Conservation (phyloP, 2,888 invertebrate species). For the Auanema sp. region DNA sequence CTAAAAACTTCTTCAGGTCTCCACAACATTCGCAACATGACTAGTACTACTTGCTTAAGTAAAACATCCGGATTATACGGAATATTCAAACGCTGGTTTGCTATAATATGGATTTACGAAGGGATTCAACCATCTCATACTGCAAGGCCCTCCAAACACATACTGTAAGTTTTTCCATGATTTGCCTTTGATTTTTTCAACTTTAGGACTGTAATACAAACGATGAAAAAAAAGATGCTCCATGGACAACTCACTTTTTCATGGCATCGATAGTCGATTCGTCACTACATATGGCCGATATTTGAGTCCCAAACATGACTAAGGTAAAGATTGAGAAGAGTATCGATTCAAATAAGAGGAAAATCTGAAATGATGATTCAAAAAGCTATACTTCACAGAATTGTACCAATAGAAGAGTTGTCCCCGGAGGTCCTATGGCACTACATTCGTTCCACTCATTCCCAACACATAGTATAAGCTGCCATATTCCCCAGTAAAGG, state of each 20-base stretch:
- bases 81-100: constrained; percentile 80
- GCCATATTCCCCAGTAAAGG: constrained; percentile 84
- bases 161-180: constrained; percentile 67
- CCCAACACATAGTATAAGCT: constrained; percentile 88
- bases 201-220: not conserved
- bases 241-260: constrained; percentile 26
- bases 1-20: too few relatives aligned
- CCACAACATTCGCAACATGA: too few relatives aligned
- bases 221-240: not conserved
- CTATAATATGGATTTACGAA: constrained; percentile 75
- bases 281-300: constrained; percentile 96
- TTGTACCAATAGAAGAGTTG: constrained; percentile 79
- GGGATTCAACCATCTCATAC: constrained; percentile 90
- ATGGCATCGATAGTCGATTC: constrained; percentile 76
- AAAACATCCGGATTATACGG: constrained; percentile 72
- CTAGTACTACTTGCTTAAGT: too few relatives aligned
- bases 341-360: constrained; percentile 88
- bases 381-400: too few relatives aligned
- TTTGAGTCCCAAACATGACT: constrained; percentile 90
- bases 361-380: constrained; percentile 68
- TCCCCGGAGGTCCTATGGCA: constrained; percentile 89
- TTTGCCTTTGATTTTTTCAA: constrained; percentile 26
- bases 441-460: constrained; percentile 74
- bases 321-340: constrained; percentile 95
- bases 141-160: constrained; percentile 90